phyloP scores from a whole-genome alignment of 2,888 invertebrate species.

The Sympetrum striolatum region DNA sequence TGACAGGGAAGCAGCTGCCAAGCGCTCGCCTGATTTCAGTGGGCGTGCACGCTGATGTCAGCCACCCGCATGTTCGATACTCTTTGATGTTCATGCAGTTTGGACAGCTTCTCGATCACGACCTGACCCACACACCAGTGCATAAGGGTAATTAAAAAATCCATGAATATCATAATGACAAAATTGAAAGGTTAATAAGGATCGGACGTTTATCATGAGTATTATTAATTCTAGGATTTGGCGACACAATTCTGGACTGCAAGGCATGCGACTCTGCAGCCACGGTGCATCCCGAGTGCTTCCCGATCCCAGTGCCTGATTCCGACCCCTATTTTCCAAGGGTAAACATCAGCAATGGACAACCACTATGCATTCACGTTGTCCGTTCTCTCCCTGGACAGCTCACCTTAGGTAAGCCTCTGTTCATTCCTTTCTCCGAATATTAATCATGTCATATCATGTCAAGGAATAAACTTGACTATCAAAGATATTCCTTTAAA shows the following conservation, averaged over 20 bases:
- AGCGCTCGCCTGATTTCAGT: slow-evolving; percentile 61
- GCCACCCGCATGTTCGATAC: slow-evolving; percentile 60
- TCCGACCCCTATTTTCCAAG: slow-evolving; percentile 63
- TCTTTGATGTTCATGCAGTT: slow-evolving; percentile 65
- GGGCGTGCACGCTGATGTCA: slow-evolving; percentile 60
- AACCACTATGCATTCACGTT: slow-evolving; percentile 63
- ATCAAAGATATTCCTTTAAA: neutral
- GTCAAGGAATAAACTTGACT: neutral
- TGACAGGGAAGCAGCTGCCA: slow-evolving; percentile 58
- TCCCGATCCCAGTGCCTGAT: slow-evolving; percentile 62
- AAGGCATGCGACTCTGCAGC: slow-evolving; percentile 60
- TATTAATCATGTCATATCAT: neutral
- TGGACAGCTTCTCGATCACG: slow-evolving; percentile 66
- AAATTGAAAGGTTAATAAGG: no score
- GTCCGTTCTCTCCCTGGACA: slow-evolving; percentile 63
- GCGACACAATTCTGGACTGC: slow-evolving; percentile 60
- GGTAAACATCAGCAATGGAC: slow-evolving; percentile 57
- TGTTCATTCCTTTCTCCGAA: neutral
- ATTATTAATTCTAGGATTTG: slow-evolving; percentile 54
- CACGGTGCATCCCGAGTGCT: slow-evolving; percentile 63
- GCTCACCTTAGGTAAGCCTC: slow-evolving; percentile 59
- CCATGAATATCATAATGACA: no score
- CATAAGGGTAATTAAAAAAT: slow-evolving; percentile 56
- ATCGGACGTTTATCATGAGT: neutral
- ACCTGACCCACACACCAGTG: slow-evolving; percentile 65